phyloP scores from a whole-genome alignment of 2,888 invertebrate genomes.

The Acleris cristana region DNA sequence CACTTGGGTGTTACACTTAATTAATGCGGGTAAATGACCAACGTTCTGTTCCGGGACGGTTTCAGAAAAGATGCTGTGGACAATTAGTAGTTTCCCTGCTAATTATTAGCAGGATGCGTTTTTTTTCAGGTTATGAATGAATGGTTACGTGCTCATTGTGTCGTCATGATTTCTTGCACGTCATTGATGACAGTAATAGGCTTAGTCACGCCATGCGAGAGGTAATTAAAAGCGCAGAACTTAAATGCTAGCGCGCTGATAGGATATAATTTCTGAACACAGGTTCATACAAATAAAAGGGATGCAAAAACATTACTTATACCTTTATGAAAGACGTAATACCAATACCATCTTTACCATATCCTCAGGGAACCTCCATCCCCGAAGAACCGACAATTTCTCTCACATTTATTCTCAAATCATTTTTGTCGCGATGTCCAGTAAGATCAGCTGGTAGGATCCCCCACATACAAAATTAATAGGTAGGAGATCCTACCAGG shows the following conservation, averaged over 20 bases:
- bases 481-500: too few relatives aligned
- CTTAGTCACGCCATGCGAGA: slow-evolving; percentile 59
- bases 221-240: slow-evolving; percentile 40
- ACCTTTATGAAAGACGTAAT: not conserved
- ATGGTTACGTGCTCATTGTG: slow-evolving; percentile 58
- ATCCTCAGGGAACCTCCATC: too few relatives aligned
- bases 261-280: slow-evolving; percentile 31
- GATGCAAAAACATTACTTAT: not conserved
- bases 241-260: slow-evolving; percentile 39
- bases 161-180: slow-evolving; percentile 74
- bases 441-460: too few relatives aligned
- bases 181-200: slow-evolving; percentile 67
- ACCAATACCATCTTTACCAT: too few relatives aligned
- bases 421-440: too few relatives aligned
- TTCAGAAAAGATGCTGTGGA: slow-evolving; percentile 35
- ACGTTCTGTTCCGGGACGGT: slow-evolving; percentile 57
- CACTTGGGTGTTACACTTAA: slow-evolving; percentile 73
- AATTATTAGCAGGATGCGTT: slow-evolving; percentile 57
- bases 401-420: too few relatives aligned
- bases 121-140: slow-evolving; percentile 62
- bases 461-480: too few relatives aligned
- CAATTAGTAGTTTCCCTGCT: slow-evolving; percentile 45
- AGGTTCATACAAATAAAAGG: not conserved
- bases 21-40: slow-evolving; percentile 81
- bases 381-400: too few relatives aligned